Evolutionary conservation across 2,113 vertebrate species (phyloP), one percentile per base, ranked within the genome.

Genomic region (Albula glossodonta): DNA sequence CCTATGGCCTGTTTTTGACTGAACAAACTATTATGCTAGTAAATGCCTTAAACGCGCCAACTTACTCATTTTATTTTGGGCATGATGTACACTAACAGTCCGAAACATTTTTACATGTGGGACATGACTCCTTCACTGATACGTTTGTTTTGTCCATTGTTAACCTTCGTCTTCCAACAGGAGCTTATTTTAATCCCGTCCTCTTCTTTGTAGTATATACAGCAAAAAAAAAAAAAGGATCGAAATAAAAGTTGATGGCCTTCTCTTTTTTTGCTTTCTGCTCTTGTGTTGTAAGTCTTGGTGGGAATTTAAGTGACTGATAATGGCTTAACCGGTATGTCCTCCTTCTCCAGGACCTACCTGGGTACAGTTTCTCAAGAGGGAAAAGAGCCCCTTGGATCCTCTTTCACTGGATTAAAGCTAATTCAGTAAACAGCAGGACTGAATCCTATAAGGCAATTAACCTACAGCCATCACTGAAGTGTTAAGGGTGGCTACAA

Each of bases 11-110:
- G 86, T 88, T 90, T 90, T 87, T 86, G 91, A 91, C 91, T 89
- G 90, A 91, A 90, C 89, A 89, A 87, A 87, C 90, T 90, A 84
- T 89, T 51, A 57, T 51, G 31, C 89, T 50, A 91, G 88, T 89
- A 91, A 90, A 93, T 91, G 92, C 92, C 92, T 93, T 93, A 93
- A 93, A 94, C 89, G 87, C 87, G 87, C 89, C 87, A 81, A n/a
- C 22, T 79, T 70, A 70, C 15, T 84, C 82, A 82, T 81, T 57
- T 85, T 9, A 53, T 82, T 53, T 78, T 56, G 41, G 22, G 77
- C 77, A 49, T 63, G 53, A 60, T 7, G 77, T 60, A 41, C 63
- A 17, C 80, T 88, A 78, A 52, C 51, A 48, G 19, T 57, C 74
- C 49, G 53, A 19, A 17, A 0, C 31, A 41, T 3, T 85, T 50